Base-by-base conservation (phyloP, 2,797 vertebrate species). In the Glossophaga mutica region DNA sequence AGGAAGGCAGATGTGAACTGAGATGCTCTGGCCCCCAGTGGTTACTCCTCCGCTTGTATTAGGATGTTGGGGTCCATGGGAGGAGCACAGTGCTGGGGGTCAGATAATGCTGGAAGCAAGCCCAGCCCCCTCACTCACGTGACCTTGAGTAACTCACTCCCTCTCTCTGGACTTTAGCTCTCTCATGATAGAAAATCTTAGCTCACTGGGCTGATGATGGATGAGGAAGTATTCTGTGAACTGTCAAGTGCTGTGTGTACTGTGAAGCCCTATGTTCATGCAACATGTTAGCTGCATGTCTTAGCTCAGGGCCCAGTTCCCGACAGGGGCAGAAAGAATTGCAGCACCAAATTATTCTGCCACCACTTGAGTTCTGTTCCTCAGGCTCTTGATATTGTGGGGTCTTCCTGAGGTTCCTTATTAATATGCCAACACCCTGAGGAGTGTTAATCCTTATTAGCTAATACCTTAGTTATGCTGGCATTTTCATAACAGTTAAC, bases 341-440 rank as follows among this genome's bases (percentile, higher is more conserved):
- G 32, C 22, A 22, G 86, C 81, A 34, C n/a, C 24, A 37, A 78
- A 90, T 55, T 50, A 46, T 68, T 74, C 86, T 77, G 39, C 77
- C 34, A 34, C 67, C 37, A 73, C 78, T 79, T 68, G 68, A 79
- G 84, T 52, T 90, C 50, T 55, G 26, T 77, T 65, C 65, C 74
- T 91, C 65, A 68, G 62, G 67, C 74, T 90, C 74, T 65, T 34
- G 70, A 94, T 82, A 76, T 62, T 15, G 3, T 62, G 84, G 39
- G 91, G 57, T 84, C 77, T 86, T 95, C 76, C 82, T 37, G 46
- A 85, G 57, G 42, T 70, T 79, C 44, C 96, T 97, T 95, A 96
- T 97, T 97, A 96, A 96, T 84, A 95, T 96, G 95, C 94, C 96
- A 97, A 91, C 96, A 97, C 95, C 50, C 84, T 19, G 65, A 95